phyloP scores from a whole-genome alignment of 2,113 vertebrate genomes.

The Arenaria interpres region DNA sequence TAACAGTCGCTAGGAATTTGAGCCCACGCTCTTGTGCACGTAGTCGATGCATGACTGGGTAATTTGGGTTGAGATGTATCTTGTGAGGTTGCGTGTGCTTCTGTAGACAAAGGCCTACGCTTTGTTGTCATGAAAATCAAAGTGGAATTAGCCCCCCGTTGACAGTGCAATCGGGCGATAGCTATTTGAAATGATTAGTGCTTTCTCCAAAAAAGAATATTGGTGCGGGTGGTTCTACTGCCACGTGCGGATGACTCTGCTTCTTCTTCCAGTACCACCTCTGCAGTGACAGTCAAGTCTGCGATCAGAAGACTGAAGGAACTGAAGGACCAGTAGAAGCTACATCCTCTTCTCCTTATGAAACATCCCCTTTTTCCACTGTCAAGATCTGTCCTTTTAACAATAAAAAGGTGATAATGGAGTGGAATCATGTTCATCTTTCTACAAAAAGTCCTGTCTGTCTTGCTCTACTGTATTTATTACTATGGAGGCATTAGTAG shows the following conservation, averaged over 20 bases:
- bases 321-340: slow-evolving; percentile 94
- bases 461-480: not conserved
- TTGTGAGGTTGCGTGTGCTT: not conserved
- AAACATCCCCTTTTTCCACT: not conserved
- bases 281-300: slow-evolving; percentile 97
- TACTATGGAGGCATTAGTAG: not conserved
- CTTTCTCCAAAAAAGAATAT: not conserved
- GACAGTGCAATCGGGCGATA: not conserved
- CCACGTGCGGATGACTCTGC: not conserved
- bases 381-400: not conserved
- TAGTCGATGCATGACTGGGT: accelerated
- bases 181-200: not conserved
- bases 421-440: not conserved
- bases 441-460: not conserved
- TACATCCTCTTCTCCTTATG: not conserved
- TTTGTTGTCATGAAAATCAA: not conserved
- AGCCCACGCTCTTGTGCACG: accelerated
- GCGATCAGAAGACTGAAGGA: slow-evolving; percentile 98
- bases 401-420: slow-evolving; percentile 54
- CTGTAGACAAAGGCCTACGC: not conserved
- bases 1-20: not conserved
- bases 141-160: not conserved
- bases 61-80: not conserved
- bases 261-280: slow-evolving; percentile 88
- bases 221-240: not conserved